phyloP scores from a whole-genome alignment of 1,140 invertebrate species.

The Bombus superbus region DNA sequence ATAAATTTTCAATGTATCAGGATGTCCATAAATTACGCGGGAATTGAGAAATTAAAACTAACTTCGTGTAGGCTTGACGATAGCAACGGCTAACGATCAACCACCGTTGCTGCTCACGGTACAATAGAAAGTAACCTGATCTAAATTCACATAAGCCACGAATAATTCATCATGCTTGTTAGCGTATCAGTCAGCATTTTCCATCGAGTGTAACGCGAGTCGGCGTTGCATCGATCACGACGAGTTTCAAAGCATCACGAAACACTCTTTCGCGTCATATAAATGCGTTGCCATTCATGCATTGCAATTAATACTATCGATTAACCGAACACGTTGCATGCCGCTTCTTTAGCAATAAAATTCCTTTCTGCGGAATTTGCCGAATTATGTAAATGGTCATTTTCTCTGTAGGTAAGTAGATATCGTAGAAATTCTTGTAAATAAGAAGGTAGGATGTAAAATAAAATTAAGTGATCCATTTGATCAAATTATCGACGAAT shows the following conservation, averaged over 20 bases:
- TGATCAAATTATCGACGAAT: too few relatives aligned
- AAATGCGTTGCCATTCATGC: neutral
- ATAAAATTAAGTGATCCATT: too few relatives aligned
- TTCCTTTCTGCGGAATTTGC: too few relatives aligned
- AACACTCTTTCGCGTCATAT: neutral
- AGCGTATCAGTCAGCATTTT: slow-evolving; percentile 2
- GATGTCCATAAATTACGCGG: slow-evolving; percentile 15
- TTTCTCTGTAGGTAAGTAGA: too few relatives aligned
- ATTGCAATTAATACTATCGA: neutral
- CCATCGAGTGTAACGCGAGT: neutral
- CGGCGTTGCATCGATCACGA: slow-evolving; percentile 17
- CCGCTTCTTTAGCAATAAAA: too few relatives aligned
- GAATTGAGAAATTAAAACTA: slow-evolving; percentile 16
- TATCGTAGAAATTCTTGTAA: too few relatives aligned
- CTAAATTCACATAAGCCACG: slow-evolving; percentile 9
- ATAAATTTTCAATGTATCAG: slow-evolving; percentile 9
- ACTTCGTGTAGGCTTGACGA: neutral
- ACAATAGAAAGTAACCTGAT: neutral
- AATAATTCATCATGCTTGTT: slow-evolving; percentile 33
- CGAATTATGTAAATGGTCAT: too few relatives aligned
- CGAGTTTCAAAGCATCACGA: neutral
- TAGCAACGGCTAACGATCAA: neutral
- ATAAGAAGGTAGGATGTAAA: too few relatives aligned
- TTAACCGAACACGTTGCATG: neutral
- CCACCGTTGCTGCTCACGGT: neutral